These are phyloP conservation scores for Sesia bembeciformis DNA, from an alignment of 2,888 invertebrate genomes.

Conservation along the genomic window DNA sequence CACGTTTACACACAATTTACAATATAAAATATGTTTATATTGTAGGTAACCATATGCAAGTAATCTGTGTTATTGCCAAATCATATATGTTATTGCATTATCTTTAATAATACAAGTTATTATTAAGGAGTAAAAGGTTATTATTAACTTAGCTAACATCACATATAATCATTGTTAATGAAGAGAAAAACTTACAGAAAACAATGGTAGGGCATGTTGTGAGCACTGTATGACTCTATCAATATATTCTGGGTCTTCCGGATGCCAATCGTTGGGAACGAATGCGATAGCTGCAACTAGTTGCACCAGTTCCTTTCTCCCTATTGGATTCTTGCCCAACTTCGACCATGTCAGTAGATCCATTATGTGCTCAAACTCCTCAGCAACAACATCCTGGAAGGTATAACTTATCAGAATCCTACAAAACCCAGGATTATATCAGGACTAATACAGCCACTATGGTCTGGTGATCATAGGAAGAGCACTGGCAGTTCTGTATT, in stretches of 20 bases:
- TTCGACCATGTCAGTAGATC: slow-evolving; percentile 87
- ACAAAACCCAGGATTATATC: too few species aligned
- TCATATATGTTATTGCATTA: too few species aligned
- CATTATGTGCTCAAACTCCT: slow-evolving; percentile 94
- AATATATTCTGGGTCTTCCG: slow-evolving; percentile 82
- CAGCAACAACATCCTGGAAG: slow-evolving; percentile 87
- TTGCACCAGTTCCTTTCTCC: slow-evolving; percentile 90
- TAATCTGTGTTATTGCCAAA: too few species aligned
- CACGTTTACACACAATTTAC: too few species aligned
- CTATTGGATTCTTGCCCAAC: slow-evolving; percentile 85
- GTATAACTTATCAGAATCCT: too few species aligned
- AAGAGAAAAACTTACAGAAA: slow-evolving; percentile 81
- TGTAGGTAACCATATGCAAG: too few species aligned
- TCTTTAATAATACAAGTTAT: too few species aligned
- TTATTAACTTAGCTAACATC: background rate
- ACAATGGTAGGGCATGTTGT: slow-evolving; percentile 88
- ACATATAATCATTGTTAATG: background rate
- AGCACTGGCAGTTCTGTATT: too few species aligned
- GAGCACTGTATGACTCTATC: slow-evolving; percentile 89
- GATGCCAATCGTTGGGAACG: slow-evolving; percentile 79
- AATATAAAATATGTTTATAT: too few species aligned
- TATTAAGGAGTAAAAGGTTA: background rate
- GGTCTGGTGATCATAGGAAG: too few species aligned
- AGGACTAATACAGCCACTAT: too few species aligned
- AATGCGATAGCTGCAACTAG: slow-evolving; percentile 88